Evolutionary conservation across 2,797 vertebrate species (phyloP).

Genomic region (Crax fasciolata): DNA sequence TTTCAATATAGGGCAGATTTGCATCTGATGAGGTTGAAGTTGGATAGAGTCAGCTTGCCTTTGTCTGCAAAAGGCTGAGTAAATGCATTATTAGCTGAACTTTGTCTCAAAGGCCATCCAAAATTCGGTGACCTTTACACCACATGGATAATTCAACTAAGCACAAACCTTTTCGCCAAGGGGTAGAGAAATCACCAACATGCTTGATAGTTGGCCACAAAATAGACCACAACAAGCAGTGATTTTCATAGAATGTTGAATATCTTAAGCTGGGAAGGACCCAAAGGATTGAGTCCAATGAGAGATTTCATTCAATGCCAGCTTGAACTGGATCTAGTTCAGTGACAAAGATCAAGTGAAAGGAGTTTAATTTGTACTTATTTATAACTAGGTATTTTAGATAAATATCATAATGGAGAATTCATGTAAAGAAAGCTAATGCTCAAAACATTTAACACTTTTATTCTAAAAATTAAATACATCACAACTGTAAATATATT

Average conservation of each 20-base stretch:
- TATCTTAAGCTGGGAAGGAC: not conserved
- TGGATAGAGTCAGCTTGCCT: not conserved
- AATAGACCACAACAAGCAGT: not conserved
- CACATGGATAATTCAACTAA: not conserved
- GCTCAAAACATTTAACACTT: not conserved
- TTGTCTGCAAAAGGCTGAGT: not conserved
- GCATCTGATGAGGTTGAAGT: not conserved
- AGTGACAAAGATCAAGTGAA: not conserved
- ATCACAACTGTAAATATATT: not conserved
- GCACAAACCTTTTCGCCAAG: not conserved
- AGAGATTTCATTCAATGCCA: not conserved
- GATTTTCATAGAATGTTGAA: not conserved
- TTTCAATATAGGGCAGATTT: not conserved
- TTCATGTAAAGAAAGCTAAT: not conserved
- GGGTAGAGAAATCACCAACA: not conserved
- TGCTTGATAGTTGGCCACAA: not conserved
- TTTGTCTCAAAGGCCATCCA: not conserved
- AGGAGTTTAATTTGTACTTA: not conserved
- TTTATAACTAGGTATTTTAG: not conserved
- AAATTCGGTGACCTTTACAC: not conserved
- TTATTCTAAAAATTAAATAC: constrained; percentile 8
- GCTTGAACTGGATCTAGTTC: not conserved
- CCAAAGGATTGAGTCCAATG: not conserved
- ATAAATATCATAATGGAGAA: not conserved
- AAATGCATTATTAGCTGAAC: not conserved